Percentiles rank a stretch among this genome's conserved stretches.
These are phyloP conservation scores for Heliconius sara DNA, from an alignment of 2,888 invertebrate genomes.

Conservation along the genomic window DNA sequence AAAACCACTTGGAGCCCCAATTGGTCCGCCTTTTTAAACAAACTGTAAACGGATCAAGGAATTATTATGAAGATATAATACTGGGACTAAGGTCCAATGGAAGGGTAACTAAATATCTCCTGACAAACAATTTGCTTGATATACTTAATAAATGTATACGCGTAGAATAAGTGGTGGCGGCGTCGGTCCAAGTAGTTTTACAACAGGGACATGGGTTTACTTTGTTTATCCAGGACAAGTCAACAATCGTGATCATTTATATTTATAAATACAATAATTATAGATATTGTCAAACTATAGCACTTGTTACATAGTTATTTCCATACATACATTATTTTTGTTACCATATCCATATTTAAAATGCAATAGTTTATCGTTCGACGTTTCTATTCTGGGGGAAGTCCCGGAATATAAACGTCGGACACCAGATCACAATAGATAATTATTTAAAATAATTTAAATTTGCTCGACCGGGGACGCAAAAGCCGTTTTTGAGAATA, in stretches of 20 bases:
- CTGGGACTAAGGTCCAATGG: background rate
- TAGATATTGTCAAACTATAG: conserved; percentile 78
- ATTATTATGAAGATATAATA: background rate
- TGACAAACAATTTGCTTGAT: conserved; percentile 24
- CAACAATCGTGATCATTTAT: conserved; percentile 59
- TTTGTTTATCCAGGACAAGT: conserved; percentile 55
- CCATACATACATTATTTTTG: conserved; percentile 81
- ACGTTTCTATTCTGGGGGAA: conserved; percentile 50
- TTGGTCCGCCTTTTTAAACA: background rate
- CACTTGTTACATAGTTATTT: conserved; percentile 80
- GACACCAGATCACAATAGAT: conserved; percentile 78
- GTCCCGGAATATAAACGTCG: conserved; percentile 46
- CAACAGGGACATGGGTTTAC: conserved; percentile 45
- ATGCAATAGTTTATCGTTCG: conserved; percentile 77
- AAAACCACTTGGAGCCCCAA: conserved; percentile 38
- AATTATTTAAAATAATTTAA: conserved; percentile 72
- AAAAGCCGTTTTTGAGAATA: conserved; percentile 65
- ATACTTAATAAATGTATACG: conserved; percentile 50
- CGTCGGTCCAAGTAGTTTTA: conserved; percentile 39
- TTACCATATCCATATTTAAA: conserved; percentile 81
- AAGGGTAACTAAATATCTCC: background rate
- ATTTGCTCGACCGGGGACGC: conserved; percentile 71
- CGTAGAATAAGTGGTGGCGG: conserved; percentile 49
- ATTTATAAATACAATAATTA: conserved; percentile 62
- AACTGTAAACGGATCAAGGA: conserved; percentile 1